Evolutionary conservation across 2,113 vertebrate species (phyloP).

Genomic region (Ptychochromis oligacanthus): DNA sequence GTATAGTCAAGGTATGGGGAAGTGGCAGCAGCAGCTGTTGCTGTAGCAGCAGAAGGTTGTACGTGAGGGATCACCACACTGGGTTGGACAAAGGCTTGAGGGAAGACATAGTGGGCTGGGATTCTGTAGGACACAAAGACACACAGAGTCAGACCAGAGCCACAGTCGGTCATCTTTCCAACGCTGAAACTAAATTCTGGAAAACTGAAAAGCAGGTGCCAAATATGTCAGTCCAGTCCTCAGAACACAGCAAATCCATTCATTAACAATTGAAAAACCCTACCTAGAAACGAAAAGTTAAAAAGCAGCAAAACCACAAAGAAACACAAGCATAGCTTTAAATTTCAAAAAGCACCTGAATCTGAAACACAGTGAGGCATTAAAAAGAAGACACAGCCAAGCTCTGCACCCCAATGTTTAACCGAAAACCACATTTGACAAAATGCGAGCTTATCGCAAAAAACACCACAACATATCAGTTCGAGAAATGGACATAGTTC

Average conservation of each 20-base stretch:
- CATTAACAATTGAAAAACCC: conserved; percentile 71
- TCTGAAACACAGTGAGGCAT: conserved; percentile 65
- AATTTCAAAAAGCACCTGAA: conserved; percentile 59
- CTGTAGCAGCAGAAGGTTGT: conserved; percentile 85
- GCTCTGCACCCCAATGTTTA: conserved; percentile 59
- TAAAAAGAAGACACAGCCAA: conserved; percentile 67
- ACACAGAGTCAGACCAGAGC: conserved; percentile 46
- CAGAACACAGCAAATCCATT: conserved; percentile 81
- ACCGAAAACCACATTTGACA: conserved; percentile 57
- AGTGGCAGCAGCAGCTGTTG: conserved; percentile 82
- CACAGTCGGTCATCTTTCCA: not conserved
- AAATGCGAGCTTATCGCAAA: conserved; percentile 73
- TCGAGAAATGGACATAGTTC: conserved; percentile 54
- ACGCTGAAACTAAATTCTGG: conserved; percentile 48
- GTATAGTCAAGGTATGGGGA: conserved; percentile 95
- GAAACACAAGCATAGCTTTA: conserved; percentile 73
- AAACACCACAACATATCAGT: conserved; percentile 68
- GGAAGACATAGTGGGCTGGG: conserved; percentile 95
- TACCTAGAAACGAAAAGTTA: conserved; percentile 67
- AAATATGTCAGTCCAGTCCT: conserved; percentile 76
- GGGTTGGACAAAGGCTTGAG: conserved; percentile 95
- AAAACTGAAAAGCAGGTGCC: conserved; percentile 71
- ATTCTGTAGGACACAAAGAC: conserved; percentile 85
- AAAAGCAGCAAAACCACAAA: conserved; percentile 74
- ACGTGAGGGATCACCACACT: conserved; percentile 94